These are phyloP conservation scores for Cerastoderma edule DNA, from an alignment of 2,888 invertebrate genomes.

Conservation along the genomic window DNA sequence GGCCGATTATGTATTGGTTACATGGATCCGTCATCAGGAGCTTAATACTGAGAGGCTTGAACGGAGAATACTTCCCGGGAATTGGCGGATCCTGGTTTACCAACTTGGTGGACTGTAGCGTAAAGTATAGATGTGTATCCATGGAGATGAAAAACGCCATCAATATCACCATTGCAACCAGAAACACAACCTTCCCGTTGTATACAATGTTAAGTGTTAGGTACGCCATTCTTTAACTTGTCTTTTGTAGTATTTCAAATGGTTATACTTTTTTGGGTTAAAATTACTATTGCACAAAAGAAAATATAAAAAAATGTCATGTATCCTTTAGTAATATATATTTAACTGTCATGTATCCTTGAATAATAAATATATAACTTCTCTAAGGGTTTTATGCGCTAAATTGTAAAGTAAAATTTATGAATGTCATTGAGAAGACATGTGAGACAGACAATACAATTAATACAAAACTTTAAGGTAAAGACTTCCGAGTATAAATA, in stretches of 20 bases:
- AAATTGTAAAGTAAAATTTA: no score
- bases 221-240: slow-evolving; percentile 52
- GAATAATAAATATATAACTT: no score
- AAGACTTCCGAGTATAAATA: no score
- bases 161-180: slow-evolving; percentile 39
- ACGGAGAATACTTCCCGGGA: slow-evolving; percentile 63
- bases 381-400: no score
- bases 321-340: no score
- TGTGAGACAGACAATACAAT: no score
- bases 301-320: no score
- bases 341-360: no score
- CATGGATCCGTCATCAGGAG: slow-evolving; percentile 92
- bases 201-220: slow-evolving; percentile 43
- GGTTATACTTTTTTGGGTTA: background rate
- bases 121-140: slow-evolving; percentile 66
- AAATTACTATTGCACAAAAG: no score
- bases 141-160: slow-evolving; percentile 64
- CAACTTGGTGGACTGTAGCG: slow-evolving; percentile 57
- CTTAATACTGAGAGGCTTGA: slow-evolving; percentile 89
- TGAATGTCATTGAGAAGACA: no score
- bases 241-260: background rate
- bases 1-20: slow-evolving; percentile 93
- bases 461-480: no score
- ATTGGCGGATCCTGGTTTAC: slow-evolving; percentile 43
- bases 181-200: slow-evolving; percentile 47